A percentile compares a stretch with the other conserved stretches of the same genome.
These are phyloP conservation scores for Delichon dasypus DNA, from an alignment of 2,797 vertebrate species.

Conservation along the genomic window DNA sequence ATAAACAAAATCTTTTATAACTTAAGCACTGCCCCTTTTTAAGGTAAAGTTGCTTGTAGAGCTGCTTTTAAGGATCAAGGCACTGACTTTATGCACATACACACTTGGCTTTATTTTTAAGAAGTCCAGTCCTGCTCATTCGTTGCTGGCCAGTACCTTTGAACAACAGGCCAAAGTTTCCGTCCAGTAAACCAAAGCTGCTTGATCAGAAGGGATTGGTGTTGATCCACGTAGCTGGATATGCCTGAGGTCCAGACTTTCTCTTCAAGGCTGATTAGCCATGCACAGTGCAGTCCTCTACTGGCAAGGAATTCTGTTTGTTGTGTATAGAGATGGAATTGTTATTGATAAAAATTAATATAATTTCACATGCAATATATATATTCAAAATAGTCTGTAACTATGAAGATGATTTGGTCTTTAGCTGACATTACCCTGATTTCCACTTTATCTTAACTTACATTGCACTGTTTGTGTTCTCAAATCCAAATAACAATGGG, in stretches of 20 bases:
- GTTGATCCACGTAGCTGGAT: background rate
- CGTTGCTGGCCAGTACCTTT: background rate
- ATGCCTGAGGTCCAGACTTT: conserved; percentile 6
- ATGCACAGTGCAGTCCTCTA: background rate
- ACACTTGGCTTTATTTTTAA: background rate
- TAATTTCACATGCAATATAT: background rate
- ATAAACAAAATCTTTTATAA: conserved; percentile 22
- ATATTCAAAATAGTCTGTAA: background rate
- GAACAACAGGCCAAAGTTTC: conserved; percentile 17
- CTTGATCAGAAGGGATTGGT: conserved; percentile 11
- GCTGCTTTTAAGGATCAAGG: conserved; percentile 22
- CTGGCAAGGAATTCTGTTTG: background rate
- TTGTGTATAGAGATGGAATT: background rate
- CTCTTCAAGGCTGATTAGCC: background rate
- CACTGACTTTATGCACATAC: background rate
- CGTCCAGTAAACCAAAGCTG: conserved; percentile 41
- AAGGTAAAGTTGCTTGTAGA: conserved; percentile 5
- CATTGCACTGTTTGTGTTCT: background rate
- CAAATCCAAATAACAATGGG: background rate
- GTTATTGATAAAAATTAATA: background rate
- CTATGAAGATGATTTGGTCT: background rate
- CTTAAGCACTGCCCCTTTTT: conserved; percentile 40
- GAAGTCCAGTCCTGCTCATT: background rate
- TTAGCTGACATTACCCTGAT: background rate
- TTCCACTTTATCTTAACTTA: background rate